These are phyloP conservation scores for Xanthorhoe designata DNA, from an alignment of 2,888 invertebrate species.

Conservation along the genomic window DNA sequence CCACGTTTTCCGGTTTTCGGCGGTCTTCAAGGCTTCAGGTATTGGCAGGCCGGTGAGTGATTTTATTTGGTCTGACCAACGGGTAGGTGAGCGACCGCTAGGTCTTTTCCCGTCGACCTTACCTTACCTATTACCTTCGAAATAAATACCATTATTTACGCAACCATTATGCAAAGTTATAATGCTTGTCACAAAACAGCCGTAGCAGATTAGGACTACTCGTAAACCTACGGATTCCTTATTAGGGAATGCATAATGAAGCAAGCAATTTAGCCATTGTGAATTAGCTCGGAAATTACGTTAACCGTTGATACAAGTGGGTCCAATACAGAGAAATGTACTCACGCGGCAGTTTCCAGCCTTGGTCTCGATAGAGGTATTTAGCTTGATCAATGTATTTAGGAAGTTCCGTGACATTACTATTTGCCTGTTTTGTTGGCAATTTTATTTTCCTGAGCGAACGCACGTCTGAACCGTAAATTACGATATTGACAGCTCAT, in stretches of 20 bases:
- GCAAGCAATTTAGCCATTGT: neutral
- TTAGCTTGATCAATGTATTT: constrained; percentile 19
- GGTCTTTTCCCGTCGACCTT: too few relatives aligned
- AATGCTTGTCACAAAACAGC: neutral
- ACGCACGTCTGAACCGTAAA: constrained; percentile 1
- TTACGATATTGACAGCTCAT: neutral
- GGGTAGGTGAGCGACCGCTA: too few relatives aligned
- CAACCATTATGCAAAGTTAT: neutral
- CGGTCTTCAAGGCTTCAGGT: too few relatives aligned
- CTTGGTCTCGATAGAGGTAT: constrained; percentile 29
- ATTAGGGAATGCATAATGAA: neutral
- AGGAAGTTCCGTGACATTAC: neutral
- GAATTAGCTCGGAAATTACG: neutral
- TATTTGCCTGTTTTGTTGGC: constrained; percentile 19
- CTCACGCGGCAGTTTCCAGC: constrained; percentile 16
- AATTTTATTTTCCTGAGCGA: constrained; percentile 26
- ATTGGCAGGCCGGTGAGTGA: too few relatives aligned
- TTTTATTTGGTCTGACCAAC: too few relatives aligned
- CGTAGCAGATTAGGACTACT: neutral
- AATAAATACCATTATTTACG: neutral
- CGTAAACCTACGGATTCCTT: neutral
- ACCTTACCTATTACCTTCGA: neutral
- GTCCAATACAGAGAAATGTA: constrained; percentile 10
- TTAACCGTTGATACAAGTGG: neutral
- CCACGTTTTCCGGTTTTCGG: too few relatives aligned